These are phyloP conservation scores for Corbicula japonica DNA, from an alignment of 2,888 invertebrate species.

Conservation along the genomic window DNA sequence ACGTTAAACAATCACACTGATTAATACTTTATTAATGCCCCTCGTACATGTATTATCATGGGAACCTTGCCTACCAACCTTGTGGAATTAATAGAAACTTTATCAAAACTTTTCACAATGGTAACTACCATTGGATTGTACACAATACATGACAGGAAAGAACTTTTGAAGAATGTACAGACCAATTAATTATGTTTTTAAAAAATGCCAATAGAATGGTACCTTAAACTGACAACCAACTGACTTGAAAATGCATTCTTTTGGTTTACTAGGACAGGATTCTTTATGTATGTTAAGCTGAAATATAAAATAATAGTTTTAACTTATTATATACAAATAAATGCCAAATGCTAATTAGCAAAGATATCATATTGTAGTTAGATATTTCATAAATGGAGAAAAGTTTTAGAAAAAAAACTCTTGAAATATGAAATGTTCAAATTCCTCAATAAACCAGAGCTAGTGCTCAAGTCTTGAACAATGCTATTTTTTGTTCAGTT, in stretches of 20 bases:
- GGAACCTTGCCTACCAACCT: no score
- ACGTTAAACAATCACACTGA: no score
- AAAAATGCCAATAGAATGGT: background rate
- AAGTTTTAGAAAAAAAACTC: no score
- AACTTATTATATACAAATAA: background rate
- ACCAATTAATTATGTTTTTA: background rate
- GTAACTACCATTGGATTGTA: background rate
- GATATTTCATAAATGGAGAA: no score
- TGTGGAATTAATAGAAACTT: background rate
- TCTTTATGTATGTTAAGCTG: conserved; percentile 68
- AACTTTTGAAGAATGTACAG: background rate
- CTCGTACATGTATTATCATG: no score
- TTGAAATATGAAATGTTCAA: no score
- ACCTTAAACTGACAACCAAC: conserved; percentile 68
- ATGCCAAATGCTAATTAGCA: background rate
- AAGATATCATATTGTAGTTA: no score
- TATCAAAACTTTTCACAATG: background rate
- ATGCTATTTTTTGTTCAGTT: no score
- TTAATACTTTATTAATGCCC: no score
- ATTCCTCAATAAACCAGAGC: background rate
- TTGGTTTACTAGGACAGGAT: conserved; percentile 67
- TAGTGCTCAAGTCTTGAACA: no score
- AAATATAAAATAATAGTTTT: conserved; percentile 38
- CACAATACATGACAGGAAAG: background rate
- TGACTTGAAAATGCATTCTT: conserved; percentile 62